A percentile compares a stretch with the other conserved stretches of the same genome.
Evolutionary conservation across 1,140 invertebrate genomes (phyloP).

Genomic region (Diorhabda carinulata): DNA sequence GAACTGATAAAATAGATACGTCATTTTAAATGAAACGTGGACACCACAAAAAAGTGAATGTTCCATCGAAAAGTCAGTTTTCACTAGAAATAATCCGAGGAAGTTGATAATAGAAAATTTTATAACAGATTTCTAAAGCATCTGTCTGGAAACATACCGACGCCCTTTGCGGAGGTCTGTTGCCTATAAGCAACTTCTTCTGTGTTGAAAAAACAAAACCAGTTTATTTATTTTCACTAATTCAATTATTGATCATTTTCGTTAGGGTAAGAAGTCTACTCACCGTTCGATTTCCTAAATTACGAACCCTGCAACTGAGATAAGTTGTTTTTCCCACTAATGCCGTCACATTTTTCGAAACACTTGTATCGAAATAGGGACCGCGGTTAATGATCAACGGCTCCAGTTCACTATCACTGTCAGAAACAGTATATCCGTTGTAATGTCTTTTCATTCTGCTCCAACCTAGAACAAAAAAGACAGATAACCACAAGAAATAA

Average conservation of each 20-base stretch:
- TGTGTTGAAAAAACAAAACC: no score
- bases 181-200: no score
- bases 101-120: no score
- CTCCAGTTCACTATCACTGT: constrained; percentile 39
- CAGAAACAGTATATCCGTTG: constrained; percentile 25
- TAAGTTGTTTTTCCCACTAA: constrained; percentile 73
- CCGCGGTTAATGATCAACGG: constrained; percentile 49
- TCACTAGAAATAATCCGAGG: no score
- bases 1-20: no score
- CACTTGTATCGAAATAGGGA: constrained; percentile 68
- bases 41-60: no score
- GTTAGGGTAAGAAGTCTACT: constrained; percentile 43
- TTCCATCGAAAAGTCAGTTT: no score
- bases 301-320: constrained; percentile 71
- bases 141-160: no score
- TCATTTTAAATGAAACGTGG: no score
- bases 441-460: constrained; percentile 36
- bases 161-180: no score
- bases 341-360: constrained; percentile 74
- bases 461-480: constrained; percentile 37
- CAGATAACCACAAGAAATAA: constrained; percentile 3
- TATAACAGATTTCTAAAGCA: no score
- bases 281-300: constrained; percentile 76
- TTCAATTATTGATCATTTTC: background rate
- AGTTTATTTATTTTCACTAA: no score